A percentile compares a stretch with the other conserved stretches of the same genome.
Conservation (phyloP, 2,888 invertebrate species). For the Catotricha subobsoleta region DNA sequence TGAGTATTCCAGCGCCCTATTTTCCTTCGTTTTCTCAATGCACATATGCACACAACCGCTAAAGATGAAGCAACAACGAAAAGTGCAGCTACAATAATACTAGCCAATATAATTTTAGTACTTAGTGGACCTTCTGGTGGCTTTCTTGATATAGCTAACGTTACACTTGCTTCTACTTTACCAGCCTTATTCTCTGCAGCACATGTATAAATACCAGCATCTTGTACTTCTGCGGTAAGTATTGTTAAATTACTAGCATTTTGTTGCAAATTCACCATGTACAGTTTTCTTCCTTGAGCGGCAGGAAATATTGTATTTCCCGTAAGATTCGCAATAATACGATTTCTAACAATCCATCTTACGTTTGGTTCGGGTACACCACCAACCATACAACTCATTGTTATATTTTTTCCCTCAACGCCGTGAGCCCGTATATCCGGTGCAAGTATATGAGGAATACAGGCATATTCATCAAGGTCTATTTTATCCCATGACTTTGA, state of each 20-base stretch:
- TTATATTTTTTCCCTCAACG: constrained; percentile 53
- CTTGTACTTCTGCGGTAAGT: constrained; percentile 50
- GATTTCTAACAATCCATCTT: constrained; percentile 52
- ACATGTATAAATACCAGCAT: constrained; percentile 59
- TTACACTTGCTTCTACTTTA: constrained; percentile 53
- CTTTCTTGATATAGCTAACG: constrained; percentile 47
- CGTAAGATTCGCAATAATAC: constrained; percentile 46
- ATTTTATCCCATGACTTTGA: constrained; percentile 56
- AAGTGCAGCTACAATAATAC: constrained; percentile 48
- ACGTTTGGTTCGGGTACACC: constrained; percentile 56
- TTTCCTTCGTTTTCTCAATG: constrained; percentile 41
- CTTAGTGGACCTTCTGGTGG: constrained; percentile 40
- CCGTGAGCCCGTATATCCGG: constrained; percentile 41
- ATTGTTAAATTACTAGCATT: constrained; percentile 57
- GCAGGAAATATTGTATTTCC: constrained; percentile 24
- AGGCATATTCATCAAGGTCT: constrained; percentile 63
- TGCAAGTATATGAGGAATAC: constrained; percentile 50
- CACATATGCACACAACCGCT: constrained; percentile 43
- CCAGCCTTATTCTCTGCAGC: constrained; percentile 68
- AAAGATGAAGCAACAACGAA: constrained; percentile 48
- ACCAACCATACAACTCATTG: constrained; percentile 49
- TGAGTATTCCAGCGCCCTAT: constrained; percentile 32
- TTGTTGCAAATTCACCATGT: constrained; percentile 45
- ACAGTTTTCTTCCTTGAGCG: constrained; percentile 38
- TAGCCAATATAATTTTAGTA: constrained; percentile 43